Evolutionary conservation across 2,888 invertebrate genomes (phyloP).

Genomic region (Osedax fenrisi): DNA sequence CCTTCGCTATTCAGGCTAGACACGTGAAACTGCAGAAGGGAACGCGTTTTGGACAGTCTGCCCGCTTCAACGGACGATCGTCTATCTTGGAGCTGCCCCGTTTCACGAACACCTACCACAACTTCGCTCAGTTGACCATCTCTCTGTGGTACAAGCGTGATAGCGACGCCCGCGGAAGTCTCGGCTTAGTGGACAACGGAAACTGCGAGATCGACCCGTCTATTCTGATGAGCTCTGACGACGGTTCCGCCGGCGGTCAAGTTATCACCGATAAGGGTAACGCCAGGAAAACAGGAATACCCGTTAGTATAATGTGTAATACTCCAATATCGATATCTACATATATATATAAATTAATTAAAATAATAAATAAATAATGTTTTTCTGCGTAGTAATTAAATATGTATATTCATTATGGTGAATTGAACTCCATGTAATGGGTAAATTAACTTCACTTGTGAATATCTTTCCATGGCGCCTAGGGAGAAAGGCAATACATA

Average conservation of each 20-base stretch:
- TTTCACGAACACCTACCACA: slow-evolving; percentile 4
- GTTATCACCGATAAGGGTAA: background rate
- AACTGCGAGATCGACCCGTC: slow-evolving; percentile 14
- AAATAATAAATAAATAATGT: no score
- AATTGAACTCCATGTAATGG: no score
- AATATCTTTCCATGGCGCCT: no score
- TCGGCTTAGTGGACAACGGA: slow-evolving; percentile 3
- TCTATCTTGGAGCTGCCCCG: background rate
- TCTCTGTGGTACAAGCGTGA: slow-evolving; percentile 8
- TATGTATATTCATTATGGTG: no score
- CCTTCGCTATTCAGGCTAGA: background rate
- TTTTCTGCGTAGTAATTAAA: no score
- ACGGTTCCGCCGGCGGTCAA: background rate
- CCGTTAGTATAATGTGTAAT: background rate
- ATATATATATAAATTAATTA: no score
- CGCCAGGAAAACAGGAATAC: background rate
- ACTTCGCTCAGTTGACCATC: background rate
- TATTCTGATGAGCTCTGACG: background rate
- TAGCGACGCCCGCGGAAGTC: background rate
- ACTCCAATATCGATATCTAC: no score
- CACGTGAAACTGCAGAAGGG: background rate
- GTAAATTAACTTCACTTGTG: no score
- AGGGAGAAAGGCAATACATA: no score
- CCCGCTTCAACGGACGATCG: background rate
- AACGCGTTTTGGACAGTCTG: slow-evolving; percentile 4